Evolutionary conservation across 2,797 vertebrate species (phyloP).

Genomic region (Eidolon dupreanum): DNA sequence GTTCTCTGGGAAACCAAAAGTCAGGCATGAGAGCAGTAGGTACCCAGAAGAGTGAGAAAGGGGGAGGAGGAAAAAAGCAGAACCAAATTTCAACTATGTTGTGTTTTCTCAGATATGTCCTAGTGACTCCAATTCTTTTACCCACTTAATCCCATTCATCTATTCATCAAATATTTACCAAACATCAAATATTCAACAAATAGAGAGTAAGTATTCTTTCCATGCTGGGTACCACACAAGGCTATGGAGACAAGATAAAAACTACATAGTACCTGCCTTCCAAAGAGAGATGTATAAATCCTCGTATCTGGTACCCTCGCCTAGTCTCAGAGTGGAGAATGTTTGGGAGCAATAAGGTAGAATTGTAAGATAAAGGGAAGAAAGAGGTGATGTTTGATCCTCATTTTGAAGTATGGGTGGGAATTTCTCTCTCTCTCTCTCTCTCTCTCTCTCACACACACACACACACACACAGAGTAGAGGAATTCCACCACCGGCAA

Average conservation of each 20-base stretch:
- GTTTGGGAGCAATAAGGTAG: background rate
- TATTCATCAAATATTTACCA: slow-evolving; percentile 38
- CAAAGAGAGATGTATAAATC: background rate
- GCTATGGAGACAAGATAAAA: background rate
- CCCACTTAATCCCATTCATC: background rate
- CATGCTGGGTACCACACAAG: background rate
- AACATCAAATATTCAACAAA: slow-evolving; percentile 41
- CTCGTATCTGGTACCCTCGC: background rate
- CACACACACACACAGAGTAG: background rate
- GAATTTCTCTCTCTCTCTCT: background rate
- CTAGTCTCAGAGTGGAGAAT: background rate
- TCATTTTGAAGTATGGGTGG: background rate
- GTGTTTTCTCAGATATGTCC: background rate
- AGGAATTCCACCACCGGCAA: background rate
- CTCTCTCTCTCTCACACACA: too few species aligned
- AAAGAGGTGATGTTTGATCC: background rate
- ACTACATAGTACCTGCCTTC: background rate
- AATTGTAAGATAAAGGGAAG: background rate
- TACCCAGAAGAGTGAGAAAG: background rate
- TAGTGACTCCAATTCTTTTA: background rate
- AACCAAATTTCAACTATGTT: background rate
- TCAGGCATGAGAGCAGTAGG: background rate
- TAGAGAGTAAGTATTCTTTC: background rate
- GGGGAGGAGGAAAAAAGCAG: background rate
- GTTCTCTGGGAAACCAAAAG: background rate